Evolutionary conservation across 2,113 vertebrate genomes (phyloP).

Genomic region (Alosa alosa): DNA sequence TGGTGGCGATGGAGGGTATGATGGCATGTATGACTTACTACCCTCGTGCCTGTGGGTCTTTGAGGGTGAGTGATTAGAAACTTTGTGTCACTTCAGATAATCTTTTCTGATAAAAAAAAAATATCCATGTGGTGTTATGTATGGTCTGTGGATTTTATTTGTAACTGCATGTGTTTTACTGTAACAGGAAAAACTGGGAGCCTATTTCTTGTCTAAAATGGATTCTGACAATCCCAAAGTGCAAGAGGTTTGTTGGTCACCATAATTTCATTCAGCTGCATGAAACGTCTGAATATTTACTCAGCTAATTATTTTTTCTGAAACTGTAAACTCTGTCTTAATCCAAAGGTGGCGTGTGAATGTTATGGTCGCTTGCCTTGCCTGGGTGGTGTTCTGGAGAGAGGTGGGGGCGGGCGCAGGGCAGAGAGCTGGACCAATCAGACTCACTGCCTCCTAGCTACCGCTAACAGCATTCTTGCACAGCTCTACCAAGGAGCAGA

Average conservation of each 20-base stretch:
- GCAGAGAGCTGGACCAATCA: slow-evolving; percentile 85
- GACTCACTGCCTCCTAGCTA: slow-evolving; percentile 79
- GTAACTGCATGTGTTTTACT: neutral
- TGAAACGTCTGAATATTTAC: neutral
- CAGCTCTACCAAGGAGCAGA: slow-evolving; percentile 79
- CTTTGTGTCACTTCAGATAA: neutral
- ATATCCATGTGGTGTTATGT: neutral
- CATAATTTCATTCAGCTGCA: neutral
- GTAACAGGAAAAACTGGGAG: slow-evolving; percentile 81
- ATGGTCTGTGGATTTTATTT: neutral
- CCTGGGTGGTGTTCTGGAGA: slow-evolving; percentile 79
- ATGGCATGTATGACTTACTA: slow-evolving; percentile 84
- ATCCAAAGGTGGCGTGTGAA: slow-evolving; percentile 78
- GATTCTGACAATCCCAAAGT: slow-evolving; percentile 76
- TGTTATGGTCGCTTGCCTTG: slow-evolving; percentile 81
- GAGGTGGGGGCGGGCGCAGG: slow-evolving; percentile 73
- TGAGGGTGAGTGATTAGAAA: slow-evolving; percentile 72
- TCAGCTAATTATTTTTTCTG: neutral
- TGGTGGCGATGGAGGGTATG: slow-evolving; percentile 84
- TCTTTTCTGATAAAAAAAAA: neutral
- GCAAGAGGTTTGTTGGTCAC: slow-evolving; percentile 75
- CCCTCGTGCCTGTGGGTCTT: slow-evolving; percentile 83
- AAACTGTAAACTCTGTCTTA: neutral
- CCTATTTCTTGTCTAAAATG: slow-evolving; percentile 81
- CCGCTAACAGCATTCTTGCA: slow-evolving; percentile 75